A percentile compares a stretch with the other conserved stretches of the same genome.
These are phyloP conservation scores for Sussaba pulchella DNA, from an alignment of 2,888 invertebrate species.

Conservation along the genomic window DNA sequence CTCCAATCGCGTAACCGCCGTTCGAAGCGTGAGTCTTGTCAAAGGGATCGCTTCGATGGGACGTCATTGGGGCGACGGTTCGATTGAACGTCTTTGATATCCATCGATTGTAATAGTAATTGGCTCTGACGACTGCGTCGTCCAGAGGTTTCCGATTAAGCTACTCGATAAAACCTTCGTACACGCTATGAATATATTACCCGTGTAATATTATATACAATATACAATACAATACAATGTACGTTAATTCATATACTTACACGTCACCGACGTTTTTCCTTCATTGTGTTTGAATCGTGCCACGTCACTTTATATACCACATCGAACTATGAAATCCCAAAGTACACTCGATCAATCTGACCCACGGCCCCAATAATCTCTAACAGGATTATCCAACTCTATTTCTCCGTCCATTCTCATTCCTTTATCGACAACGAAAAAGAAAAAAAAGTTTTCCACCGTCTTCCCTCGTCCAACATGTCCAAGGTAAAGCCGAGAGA, in stretches of 20 bases:
- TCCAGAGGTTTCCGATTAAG: conserved; percentile 38
- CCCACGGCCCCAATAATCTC: conserved; percentile 31
- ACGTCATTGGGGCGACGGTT: conserved; percentile 1
- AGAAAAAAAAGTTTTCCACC: background rate
- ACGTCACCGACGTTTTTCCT: background rate
- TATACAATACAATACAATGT: background rate
- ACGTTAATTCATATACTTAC: background rate
- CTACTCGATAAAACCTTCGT: conserved; percentile 19
- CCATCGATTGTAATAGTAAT: conserved; percentile 40
- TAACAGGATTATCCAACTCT: conserved; percentile 35
- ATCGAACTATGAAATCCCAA: conserved; percentile 7
- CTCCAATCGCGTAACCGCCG: background rate
- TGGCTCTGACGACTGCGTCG: conserved; percentile 35
- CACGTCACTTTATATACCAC: conserved; percentile 6
- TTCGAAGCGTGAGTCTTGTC: conserved; percentile 7
- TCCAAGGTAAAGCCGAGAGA: background rate
- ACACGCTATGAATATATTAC: conserved; percentile 1
- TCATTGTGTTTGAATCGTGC: background rate
- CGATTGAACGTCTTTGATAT: conserved; percentile 15
- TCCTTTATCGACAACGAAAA: background rate
- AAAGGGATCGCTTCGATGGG: conserved; percentile 9
- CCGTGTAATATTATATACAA: background rate
- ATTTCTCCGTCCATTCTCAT: background rate
- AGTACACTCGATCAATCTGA: conserved; percentile 33
- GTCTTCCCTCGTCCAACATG: background rate